phyloP scores from a whole-genome alignment of 2,113 vertebrate species.

The Balaeniceps rex region DNA sequence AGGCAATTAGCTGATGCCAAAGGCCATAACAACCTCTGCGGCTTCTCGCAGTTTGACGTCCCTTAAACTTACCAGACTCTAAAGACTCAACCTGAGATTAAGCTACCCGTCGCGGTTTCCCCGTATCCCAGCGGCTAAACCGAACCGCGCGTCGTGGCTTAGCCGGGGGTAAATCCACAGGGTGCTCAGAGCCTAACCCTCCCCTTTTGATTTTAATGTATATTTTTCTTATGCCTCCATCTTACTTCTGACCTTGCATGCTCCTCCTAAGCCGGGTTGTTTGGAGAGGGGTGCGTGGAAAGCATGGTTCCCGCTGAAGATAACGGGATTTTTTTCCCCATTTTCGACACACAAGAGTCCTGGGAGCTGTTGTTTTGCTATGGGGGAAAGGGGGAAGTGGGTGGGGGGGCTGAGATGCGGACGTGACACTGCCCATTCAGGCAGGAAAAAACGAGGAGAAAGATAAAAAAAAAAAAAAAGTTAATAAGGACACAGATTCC shows the following conservation, averaged over 20 bases:
- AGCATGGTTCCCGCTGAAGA: background rate
- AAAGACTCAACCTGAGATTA: background rate
- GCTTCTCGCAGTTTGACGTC: too few species aligned
- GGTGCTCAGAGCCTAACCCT: background rate
- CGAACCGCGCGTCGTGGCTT: background rate
- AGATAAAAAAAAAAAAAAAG: too few species aligned
- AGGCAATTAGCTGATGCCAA: background rate
- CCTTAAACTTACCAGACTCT: background rate
- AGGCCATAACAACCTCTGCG: background rate
- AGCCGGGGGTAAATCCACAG: background rate
- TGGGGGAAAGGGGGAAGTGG: rapidly evolving
- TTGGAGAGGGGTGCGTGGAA: too few species aligned
- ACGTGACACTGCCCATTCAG: background rate
- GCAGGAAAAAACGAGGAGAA: background rate
- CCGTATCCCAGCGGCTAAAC: background rate
- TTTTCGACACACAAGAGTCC: background rate
- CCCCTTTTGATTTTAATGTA: background rate
- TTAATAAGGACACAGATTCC: background rate
- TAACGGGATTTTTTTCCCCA: background rate
- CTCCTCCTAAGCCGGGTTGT: background rate
- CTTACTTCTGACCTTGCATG: background rate
- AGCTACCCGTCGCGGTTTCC: background rate
- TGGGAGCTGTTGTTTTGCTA: background rate
- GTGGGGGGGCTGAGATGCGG: rapidly evolving
- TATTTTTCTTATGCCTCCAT: background rate